Evolutionary conservation across 2,113 vertebrate genomes (phyloP).

Genomic region (Oryzias celebensis): DNA sequence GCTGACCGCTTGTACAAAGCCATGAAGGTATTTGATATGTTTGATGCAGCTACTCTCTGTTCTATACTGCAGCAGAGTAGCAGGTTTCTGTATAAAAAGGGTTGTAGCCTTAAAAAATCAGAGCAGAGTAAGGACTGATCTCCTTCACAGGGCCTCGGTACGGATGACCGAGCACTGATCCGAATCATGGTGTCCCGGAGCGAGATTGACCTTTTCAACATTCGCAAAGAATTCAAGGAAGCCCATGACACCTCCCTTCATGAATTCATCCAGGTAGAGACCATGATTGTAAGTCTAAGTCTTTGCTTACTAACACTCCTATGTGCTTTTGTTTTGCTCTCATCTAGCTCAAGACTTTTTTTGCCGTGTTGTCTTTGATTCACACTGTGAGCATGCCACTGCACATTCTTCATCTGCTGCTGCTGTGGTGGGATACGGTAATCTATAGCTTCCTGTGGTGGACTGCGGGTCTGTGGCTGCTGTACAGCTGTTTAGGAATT

Average conservation of each 20-base stretch:
- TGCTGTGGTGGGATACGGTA: slow-evolving; percentile 51
- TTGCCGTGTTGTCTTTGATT: slow-evolving; percentile 11
- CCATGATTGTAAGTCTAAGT: slow-evolving; percentile 74
- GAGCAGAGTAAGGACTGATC: slow-evolving; percentile 10
- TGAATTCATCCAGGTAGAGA: slow-evolving; percentile 91
- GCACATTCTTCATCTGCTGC: slow-evolving; percentile 61
- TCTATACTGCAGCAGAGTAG: not conserved
- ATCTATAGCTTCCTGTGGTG: slow-evolving; percentile 70
- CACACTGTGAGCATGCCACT: slow-evolving; percentile 15
- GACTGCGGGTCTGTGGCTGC: slow-evolving; percentile 57
- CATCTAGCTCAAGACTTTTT: slow-evolving; percentile 12
- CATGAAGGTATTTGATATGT: slow-evolving; percentile 87
- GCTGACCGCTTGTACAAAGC: slow-evolving; percentile 95
- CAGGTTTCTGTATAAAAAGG: not conserved
- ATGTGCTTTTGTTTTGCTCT: slow-evolving; percentile 16
- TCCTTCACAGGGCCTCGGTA: slow-evolving; percentile 86
- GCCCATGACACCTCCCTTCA: slow-evolving; percentile 87
- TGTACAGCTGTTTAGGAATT: slow-evolving; percentile 83
- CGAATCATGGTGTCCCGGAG: slow-evolving; percentile 93
- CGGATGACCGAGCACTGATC: slow-evolving; percentile 91
- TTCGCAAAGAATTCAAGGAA: slow-evolving; percentile 91
- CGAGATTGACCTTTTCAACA: slow-evolving; percentile 90
- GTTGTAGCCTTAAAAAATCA: not conserved
- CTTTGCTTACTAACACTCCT: slow-evolving; percentile 45
- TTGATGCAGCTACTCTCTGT: not conserved